Conservation (phyloP, 2,113 vertebrate genomes). For the Chionomys nivalis region DNA sequence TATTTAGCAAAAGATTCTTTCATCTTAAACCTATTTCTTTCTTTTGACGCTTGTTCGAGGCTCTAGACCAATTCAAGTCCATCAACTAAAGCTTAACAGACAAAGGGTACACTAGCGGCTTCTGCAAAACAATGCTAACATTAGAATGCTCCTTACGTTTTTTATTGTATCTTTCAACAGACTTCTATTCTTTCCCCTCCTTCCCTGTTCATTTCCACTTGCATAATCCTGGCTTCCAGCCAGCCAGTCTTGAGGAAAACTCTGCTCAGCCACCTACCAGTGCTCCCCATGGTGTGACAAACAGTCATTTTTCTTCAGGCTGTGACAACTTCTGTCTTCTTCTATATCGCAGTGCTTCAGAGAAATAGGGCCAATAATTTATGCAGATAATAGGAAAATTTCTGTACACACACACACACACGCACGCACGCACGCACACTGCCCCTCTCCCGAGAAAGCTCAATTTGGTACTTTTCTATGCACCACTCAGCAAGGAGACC, state of each 20-base stretch:
- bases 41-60: constrained; percentile 35
- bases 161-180: constrained; percentile 33
- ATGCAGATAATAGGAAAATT: neutral
- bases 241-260: constrained; percentile 32
- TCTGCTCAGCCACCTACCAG: constrained; percentile 1
- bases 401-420: neutral
- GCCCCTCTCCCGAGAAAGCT: neutral
- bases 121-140: constrained; percentile 56
- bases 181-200: constrained; percentile 13
- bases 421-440: neutral
- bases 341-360: neutral
- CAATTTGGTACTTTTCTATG: neutral
- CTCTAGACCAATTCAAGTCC: constrained; percentile 45
- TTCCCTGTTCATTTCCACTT: constrained; percentile 56
- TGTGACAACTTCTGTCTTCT: constrained; percentile 5
- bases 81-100: constrained; percentile 53
- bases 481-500: neutral
- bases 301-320: constrained; percentile 34
- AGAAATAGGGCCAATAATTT: neutral
- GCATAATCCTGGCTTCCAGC: constrained; percentile 53
- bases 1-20: constrained; percentile 51
- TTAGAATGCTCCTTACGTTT: constrained; percentile 53
- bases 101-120: constrained; percentile 35
- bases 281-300: neutral
- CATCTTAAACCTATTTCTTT: constrained; percentile 39